Base-by-base conservation (phyloP, 2,113 vertebrate genomes). In the Halcyon malimbica region DNA sequence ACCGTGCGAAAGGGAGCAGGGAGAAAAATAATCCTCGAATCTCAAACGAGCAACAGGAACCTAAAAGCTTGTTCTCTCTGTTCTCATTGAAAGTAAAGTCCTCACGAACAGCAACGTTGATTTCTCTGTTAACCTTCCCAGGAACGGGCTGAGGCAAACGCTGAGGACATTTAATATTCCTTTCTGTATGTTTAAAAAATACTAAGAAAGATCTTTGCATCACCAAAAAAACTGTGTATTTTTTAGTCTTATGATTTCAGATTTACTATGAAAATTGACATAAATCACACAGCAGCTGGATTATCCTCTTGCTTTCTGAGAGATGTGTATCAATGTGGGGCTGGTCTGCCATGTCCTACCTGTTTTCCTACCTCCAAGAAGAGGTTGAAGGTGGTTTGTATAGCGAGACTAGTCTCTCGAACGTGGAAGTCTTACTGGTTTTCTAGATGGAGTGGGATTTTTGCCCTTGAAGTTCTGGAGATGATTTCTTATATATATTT, bases 1-100 rank as follows among this genome's bases (percentile, higher is more conserved):
- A 11, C 16, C 0, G 0, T 33, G 15, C 0, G 4, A 35, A 56
- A 64, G 26, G 51, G 41, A 68, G 42, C 11, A 39, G 29, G 44
- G 17, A 4, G 21, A 24, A 25, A 68, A 44, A 68, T 3, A 62
- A 24, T 37, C 17, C 42, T 63, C 33, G 37, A 42, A 53, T 21
- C 8, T 41, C 24, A 70, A 53, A 35, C 20, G 31, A 67, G 59
- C 71, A n/a, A 20, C 41, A 69, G 44, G 48, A 73, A 50, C 33
- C 46, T 53, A 51, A 57, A 64, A n/a, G 29, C 14, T 65, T 26
- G 7, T 62, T 71, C 51, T 73, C 51, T n/a, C n/a, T 48, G 44
- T 42, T 81, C 26, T 67, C 53, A 1, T n/a, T 23, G 42, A 16
- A 80, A 42, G 6, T 48, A 20, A 6, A 12, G 29, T 41, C 75